Evolutionary conservation across 2,888 invertebrate species (phyloP), one percentile per base, ranked within the genome.

Genomic region (Norana najaformis): DNA sequence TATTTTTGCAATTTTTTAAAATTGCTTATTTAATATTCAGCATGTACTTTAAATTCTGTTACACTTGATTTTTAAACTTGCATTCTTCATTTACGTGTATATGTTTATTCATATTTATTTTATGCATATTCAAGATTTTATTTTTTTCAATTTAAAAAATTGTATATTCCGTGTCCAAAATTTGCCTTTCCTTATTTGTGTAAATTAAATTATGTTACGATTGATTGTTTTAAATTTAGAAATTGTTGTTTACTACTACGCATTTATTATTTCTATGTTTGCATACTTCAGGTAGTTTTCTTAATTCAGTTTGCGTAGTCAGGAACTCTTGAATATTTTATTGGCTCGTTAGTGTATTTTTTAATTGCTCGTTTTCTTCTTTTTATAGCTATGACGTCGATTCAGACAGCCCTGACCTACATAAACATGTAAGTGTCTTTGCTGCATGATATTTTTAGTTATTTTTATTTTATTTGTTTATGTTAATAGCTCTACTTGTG

Each of bases 361-460:
- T 2, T n/a, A 69, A 69, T 69, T n/a, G 69, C 16, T 69, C 47
- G 23, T 6, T 47, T 47, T 47, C 47, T 47, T 6, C 47, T 1
- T 69, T 1, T 69, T 93, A 20, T 91, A 94, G 94, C 39, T 94
- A 94, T 92, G 94, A 94, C 92, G 93, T 93, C 23, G 94, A 94
- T 91, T 93, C 93, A 41, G 91, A 92, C 14, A 92, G 92, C 83
- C 88, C 91, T n/a, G 91, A 91, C 41, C 91, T 94, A n/a, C 89
- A 90, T 20, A 90, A 91, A 39, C 93, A 93, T 89, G 93, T 92
- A 91, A 90, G 91, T 91, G 34, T 16, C 41, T 23, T 82, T 53
- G 30, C 20, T 35, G 23, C n/a, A n/a, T 69, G n/a, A 53, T 14
- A 30, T 53, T 35, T 20, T 89, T 30, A 8, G 13, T 38, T 20